A percentile compares a stretch with the other conserved stretches of the same genome.
Conservation (phyloP, 2,797 vertebrate genomes). For the Gambusia yucatana region DNA sequence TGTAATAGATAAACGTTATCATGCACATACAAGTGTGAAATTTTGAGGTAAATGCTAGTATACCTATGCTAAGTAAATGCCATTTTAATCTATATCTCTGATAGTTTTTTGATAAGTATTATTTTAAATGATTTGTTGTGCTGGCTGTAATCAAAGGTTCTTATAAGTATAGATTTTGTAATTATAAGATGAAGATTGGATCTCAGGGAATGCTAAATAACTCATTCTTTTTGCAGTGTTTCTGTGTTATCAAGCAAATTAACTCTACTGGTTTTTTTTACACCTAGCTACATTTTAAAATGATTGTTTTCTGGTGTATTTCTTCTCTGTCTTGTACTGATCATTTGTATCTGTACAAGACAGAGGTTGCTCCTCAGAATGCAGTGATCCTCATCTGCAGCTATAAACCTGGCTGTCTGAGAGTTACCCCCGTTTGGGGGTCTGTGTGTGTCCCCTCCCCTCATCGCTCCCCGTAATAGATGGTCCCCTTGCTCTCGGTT, state of each 20-base stretch:
- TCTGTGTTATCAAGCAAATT: background rate
- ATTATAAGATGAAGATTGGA: slow-evolving; percentile 8
- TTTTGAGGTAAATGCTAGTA: background rate
- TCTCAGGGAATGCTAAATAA: background rate
- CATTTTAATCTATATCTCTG: background rate
- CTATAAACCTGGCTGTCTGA: slow-evolving; percentile 35
- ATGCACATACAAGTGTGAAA: background rate
- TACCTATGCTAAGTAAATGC: background rate
- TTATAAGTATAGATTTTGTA: background rate
- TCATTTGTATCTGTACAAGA: background rate
- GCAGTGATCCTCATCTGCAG: slow-evolving; percentile 19
- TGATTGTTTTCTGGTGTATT: background rate
- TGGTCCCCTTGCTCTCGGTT: slow-evolving; percentile 72
- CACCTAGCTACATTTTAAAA: background rate
- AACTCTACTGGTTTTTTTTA: background rate
- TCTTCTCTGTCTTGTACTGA: background rate
- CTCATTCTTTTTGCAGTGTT: background rate
- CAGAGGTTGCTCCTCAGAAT: background rate
- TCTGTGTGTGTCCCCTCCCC: slow-evolving; percentile 30
- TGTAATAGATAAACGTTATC: background rate
- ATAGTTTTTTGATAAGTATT: background rate
- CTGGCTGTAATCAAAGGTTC: background rate
- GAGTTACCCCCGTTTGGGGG: slow-evolving; percentile 28
- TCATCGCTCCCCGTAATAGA: slow-evolving; percentile 77
- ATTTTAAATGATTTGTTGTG: background rate